These are phyloP conservation scores for Onychomys leucogaster DNA, from an alignment of 2,797 vertebrate genomes.

Conservation along the genomic window DNA sequence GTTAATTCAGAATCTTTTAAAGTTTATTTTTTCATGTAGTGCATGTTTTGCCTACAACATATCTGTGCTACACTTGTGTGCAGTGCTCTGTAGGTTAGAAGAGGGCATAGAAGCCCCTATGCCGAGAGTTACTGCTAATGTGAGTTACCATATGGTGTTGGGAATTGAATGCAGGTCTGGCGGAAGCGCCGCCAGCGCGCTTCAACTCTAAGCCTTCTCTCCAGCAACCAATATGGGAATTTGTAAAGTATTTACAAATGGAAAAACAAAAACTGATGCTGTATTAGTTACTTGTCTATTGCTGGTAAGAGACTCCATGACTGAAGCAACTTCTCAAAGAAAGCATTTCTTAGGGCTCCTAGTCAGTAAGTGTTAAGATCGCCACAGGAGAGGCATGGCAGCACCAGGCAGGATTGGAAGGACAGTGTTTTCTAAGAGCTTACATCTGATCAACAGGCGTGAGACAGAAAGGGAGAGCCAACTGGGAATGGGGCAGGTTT, in stretches of 20 bases:
- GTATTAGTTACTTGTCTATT: not conserved
- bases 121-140: not conserved
- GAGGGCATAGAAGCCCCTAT: not conserved
- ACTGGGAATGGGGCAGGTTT: not conserved
- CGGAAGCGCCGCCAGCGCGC: not conserved
- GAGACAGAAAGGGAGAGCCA: not conserved
- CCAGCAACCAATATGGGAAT: not conserved
- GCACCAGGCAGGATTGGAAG: too few relatives aligned
- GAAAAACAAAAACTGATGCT: not conserved
- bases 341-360: not conserved
- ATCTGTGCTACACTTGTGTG: not conserved
- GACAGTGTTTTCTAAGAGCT: not conserved
- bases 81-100: not conserved
- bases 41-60: not conserved
- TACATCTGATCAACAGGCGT: too few relatives aligned
- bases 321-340: not conserved
- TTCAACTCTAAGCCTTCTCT: not conserved
- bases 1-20: not conserved
- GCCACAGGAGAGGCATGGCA: not conserved
- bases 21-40: not conserved
- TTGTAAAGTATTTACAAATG: not conserved
- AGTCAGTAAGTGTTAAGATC: accelerated
- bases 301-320: not conserved
- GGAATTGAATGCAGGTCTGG: too few relatives aligned
- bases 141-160: not conserved